A percentile compares a stretch with the other conserved stretches of the same genome.
Conservation (phyloP, 2,113 vertebrate genomes). For the Myiozetetes cayanensis region DNA sequence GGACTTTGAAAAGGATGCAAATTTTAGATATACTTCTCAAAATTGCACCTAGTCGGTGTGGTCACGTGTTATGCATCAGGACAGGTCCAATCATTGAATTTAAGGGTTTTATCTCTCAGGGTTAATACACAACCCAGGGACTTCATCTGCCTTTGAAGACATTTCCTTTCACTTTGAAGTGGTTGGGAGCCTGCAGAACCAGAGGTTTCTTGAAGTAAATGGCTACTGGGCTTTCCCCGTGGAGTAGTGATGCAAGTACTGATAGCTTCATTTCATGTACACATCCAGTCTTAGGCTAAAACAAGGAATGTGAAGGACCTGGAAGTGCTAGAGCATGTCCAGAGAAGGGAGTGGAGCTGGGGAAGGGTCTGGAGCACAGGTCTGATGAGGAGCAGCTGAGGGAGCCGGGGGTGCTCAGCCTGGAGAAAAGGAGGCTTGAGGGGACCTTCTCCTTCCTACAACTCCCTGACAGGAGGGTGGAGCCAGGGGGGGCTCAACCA, state of each 20-base stretch:
- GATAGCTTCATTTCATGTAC: not conserved
- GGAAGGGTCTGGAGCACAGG: not conserved
- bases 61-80: accelerated
- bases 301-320: not conserved
- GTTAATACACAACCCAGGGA: not conserved
- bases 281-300: not conserved
- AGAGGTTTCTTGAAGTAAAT: not conserved
- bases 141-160: not conserved
- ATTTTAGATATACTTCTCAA: not conserved
- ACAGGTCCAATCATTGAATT: not conserved
- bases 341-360: not conserved
- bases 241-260: not conserved
- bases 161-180: not conserved
- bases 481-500: not conserved
- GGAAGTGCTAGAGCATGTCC: not conserved
- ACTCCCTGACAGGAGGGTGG: not conserved
- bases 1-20: not conserved
- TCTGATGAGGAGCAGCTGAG: not conserved
- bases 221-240: not conserved
- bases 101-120: not conserved
- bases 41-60: accelerated
- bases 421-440: not conserved
- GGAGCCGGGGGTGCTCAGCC: not conserved
- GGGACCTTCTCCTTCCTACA: not conserved
- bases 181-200: not conserved